Evolutionary conservation across 2,888 invertebrate species (phyloP), one percentile per base, ranked within the genome.

Genomic region (Drosophila sordidula): DNA sequence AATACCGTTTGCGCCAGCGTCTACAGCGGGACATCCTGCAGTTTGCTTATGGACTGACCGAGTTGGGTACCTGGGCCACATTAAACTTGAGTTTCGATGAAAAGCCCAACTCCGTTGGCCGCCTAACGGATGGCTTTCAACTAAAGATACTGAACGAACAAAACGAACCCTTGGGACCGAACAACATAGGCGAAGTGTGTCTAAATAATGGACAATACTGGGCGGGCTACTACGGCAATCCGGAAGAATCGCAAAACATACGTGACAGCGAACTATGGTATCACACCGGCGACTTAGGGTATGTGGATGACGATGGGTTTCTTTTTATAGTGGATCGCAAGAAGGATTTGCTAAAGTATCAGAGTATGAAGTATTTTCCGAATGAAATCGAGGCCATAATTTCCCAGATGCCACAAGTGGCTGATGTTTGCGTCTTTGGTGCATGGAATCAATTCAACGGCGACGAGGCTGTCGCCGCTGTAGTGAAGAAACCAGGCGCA

Each of bases 261-360:
- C 65, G 76, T 0, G 87, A 88, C 50, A 29, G 22, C 2, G 71
- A 90, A 9, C 71, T 71, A 6, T 91, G 87, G 87, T 64, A 87
- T 9, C 80, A 82, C 12, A 83, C 86, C 4, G 91, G 90, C 2
- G 90, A 91, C 58, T 11, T 90, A 39, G 91, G 90, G 4, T 85
- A 84, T 46, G 81, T 91, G 47, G 90, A 90, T 59, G 66, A 81
- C 5, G 82, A 86, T 6, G 89, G 89, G 4, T 69, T 70, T 68
- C 49, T 89, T 1, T 84, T 62, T 67, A 42, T 89, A 3, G 63
- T 72, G 6, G 90, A 79, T 61, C 79, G 91, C 0, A 87, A 80
- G 16, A 91, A 89, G 54, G 91, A 91, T 12, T 79, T 90, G 62
- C 57, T 90, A 0, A 89, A 87, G 57, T 89, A 83, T 46, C 72